Conservation (phyloP, 2,113 vertebrate genomes). For the Lepus americanus region DNA sequence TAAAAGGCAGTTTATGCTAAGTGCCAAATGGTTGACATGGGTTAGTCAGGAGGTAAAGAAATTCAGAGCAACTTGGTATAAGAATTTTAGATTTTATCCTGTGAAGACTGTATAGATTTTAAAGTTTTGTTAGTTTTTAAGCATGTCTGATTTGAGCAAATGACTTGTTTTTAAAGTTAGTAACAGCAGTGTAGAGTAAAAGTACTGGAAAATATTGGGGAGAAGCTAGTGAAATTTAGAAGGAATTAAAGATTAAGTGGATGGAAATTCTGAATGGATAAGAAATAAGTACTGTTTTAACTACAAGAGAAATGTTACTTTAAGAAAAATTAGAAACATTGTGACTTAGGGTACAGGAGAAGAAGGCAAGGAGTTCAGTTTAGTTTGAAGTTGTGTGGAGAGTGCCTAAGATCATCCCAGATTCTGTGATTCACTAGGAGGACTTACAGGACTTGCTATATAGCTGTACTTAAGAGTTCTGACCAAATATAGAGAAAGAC, state of each 20-base stretch:
- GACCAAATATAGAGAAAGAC: neutral
- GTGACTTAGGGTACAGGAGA: neutral
- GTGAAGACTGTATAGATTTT: neutral
- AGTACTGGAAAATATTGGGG: neutral
- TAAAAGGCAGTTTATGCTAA: neutral
- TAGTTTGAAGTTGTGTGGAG: neutral
- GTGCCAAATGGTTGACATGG: neutral
- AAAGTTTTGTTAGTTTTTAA: slow-evolving; percentile 44
- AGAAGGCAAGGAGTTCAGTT: neutral
- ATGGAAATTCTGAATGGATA: neutral
- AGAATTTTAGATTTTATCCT: slow-evolving; percentile 49
- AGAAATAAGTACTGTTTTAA: slow-evolving; percentile 16
- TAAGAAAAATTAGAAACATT: slow-evolving; percentile 20
- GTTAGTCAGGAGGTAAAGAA: slow-evolving; percentile 23
- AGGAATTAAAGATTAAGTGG: neutral
- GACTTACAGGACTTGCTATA: neutral
- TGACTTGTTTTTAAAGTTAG: slow-evolving; percentile 38
- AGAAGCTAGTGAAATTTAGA: slow-evolving; percentile 29
- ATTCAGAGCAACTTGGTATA: slow-evolving; percentile 53
- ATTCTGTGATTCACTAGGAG: neutral
- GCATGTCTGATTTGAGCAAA: slow-evolving; percentile 29
- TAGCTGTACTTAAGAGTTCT: neutral
- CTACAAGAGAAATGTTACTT: neutral
- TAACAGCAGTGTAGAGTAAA: slow-evolving; percentile 7
- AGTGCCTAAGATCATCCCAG: neutral